Evolutionary conservation across 2,113 vertebrate genomes (phyloP).

Genomic region (Recurvirostra avosetta): DNA sequence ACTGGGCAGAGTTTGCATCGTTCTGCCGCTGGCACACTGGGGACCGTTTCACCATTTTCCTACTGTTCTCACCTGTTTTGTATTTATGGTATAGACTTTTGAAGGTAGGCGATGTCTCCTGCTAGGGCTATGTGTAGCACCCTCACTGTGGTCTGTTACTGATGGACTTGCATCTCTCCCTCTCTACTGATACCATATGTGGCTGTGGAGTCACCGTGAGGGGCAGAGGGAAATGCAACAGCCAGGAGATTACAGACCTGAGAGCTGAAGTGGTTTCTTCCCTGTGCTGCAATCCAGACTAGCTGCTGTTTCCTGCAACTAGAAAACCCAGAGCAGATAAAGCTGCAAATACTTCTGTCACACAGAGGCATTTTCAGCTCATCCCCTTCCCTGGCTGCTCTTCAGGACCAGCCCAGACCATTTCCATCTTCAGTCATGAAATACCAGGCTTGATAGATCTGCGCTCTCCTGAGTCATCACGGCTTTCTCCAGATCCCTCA

Average conservation of each 20-base stretch:
- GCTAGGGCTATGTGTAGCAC: neutral
- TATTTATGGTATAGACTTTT: neutral
- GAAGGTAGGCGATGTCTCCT: neutral
- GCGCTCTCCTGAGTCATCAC: neutral
- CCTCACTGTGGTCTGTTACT: neutral
- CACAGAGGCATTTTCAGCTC: neutral
- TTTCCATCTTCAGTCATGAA: neutral
- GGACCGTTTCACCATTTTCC: neutral
- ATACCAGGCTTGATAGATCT: neutral
- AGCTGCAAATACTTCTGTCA: neutral
- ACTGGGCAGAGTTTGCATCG: rapidly evolving
- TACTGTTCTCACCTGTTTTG: neutral
- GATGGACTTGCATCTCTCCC: neutral
- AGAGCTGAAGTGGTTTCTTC: neutral
- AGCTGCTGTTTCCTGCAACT: neutral
- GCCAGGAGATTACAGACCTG: neutral
- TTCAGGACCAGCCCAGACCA: neutral
- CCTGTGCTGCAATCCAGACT: neutral
- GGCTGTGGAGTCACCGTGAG: neutral
- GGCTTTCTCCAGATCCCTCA: neutral
- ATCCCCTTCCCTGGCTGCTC: neutral
- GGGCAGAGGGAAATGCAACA: neutral
- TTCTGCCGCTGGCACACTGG: neutral
- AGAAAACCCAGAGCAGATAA: neutral
- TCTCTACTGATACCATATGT: rapidly evolving